These are phyloP conservation scores for Clarias laeviceps DNA, from an alignment of 2,797 vertebrate species.

Conservation along the genomic window DNA sequence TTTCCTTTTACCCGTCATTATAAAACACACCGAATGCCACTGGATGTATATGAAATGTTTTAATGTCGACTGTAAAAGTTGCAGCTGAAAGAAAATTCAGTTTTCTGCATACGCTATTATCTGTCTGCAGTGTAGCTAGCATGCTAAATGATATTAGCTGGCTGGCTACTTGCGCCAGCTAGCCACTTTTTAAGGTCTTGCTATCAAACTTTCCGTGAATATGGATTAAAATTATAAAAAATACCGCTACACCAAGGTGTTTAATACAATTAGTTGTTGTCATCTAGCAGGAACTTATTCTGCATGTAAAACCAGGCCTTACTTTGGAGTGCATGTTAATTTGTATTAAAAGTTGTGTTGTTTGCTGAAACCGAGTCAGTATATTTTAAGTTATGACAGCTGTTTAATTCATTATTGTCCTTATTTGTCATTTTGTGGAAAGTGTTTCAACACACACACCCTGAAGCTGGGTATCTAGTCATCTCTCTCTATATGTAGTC, in stretches of 20 bases:
- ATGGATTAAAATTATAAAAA: not conserved
- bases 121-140: not conserved
- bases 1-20: not conserved
- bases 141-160: not conserved
- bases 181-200: not conserved
- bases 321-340: not conserved
- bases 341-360: not conserved
- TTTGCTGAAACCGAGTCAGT: not conserved
- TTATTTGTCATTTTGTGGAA: not conserved
- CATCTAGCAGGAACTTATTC: not conserved
- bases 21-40: not conserved
- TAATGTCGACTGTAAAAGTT: not conserved
- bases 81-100: not conserved
- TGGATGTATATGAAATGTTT: not conserved
- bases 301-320: not conserved
- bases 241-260: not conserved
- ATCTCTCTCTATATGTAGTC: not conserved
- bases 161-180: not conserved
- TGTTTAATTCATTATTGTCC: not conserved
- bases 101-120: not conserved
- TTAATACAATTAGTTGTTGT: not conserved
- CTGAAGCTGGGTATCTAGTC: not conserved
- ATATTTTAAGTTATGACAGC: not conserved
- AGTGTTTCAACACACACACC: not conserved
- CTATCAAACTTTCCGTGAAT: constrained; percentile 15